These are phyloP conservation scores for Sylvilagus bachmani DNA, from an alignment of 2,113 vertebrate species.

Conservation along the genomic window DNA sequence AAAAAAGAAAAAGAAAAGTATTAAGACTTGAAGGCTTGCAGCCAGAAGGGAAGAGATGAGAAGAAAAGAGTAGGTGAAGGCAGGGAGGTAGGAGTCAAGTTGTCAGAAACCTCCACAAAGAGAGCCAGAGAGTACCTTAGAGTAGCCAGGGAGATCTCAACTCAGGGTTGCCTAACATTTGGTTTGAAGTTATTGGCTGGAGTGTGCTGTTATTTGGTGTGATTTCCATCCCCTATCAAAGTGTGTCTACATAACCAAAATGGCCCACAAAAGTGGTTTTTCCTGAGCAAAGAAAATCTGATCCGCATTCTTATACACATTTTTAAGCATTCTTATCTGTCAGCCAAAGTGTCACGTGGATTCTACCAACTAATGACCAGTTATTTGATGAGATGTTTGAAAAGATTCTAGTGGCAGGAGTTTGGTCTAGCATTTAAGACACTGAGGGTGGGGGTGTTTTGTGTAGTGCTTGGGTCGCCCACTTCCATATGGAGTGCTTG, in stretches of 20 bases:
- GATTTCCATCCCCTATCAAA: background rate
- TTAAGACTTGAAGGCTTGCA: background rate
- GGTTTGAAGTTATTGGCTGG: background rate
- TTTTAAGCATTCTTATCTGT: background rate
- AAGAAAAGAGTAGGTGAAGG: background rate
- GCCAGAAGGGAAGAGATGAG: background rate
- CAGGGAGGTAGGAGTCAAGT: background rate
- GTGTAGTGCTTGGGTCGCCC: too few species aligned
- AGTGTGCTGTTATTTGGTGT: background rate
- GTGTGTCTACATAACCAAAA: background rate
- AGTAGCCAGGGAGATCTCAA: too few species aligned
- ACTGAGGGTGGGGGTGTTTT: too few species aligned
- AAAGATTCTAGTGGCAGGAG: background rate
- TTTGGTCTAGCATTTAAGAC: too few species aligned
- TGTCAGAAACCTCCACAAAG: background rate
- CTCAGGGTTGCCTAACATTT: background rate
- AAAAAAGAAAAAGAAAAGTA: background rate
- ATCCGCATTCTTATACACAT: background rate
- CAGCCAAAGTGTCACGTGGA: background rate
- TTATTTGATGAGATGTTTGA: background rate
- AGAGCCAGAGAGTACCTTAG: background rate
- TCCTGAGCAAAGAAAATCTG: background rate
- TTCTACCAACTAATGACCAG: slow-evolving; percentile 4
- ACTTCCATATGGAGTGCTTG: too few species aligned
- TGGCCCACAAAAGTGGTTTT: background rate